These are phyloP conservation scores for Zaprionus kolodkinae DNA, from an alignment of 1,140 invertebrate species.

Conservation along the genomic window DNA sequence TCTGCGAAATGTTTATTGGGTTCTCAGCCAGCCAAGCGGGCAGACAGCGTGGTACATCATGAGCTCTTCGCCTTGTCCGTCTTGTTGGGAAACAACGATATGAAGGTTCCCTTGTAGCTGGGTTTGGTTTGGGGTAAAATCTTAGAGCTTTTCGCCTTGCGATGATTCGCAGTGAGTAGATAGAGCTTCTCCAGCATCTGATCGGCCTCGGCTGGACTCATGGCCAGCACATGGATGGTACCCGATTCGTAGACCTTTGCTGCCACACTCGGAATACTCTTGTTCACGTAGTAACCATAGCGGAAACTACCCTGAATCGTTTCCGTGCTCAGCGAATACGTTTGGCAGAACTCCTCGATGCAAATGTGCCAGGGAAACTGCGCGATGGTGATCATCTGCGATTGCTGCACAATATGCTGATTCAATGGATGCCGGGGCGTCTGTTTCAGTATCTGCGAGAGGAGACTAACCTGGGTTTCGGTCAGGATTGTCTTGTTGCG, in stretches of 20 bases:
- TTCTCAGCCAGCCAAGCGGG: not conserved
- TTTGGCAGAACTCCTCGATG: slow-evolving; percentile 22
- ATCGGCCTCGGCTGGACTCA: slow-evolving; percentile 34
- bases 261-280: slow-evolving; percentile 34
- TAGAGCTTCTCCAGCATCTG: slow-evolving; percentile 47
- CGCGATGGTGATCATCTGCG: slow-evolving; percentile 23
- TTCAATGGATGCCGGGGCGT: not conserved
- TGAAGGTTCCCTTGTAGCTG: not conserved
- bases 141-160: not conserved
- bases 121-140: too few species aligned
- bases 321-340: slow-evolving; percentile 3
- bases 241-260: slow-evolving; percentile 46
- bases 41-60: not conserved
- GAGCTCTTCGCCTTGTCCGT: not conserved
- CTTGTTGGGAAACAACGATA: slow-evolving; percentile 4
- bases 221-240: slow-evolving; percentile 38
- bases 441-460: not conserved
- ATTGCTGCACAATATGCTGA: not conserved
- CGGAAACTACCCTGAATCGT: not conserved
- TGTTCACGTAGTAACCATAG: slow-evolving; percentile 52
- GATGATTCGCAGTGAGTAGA: slow-evolving; percentile 37
- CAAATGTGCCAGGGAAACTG: slow-evolving; percentile 45
- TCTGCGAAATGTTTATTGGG: slow-evolving; percentile 32
- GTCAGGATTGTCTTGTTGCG: slow-evolving; percentile 12
- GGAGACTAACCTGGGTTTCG: slow-evolving; percentile 23